Percentiles rank a stretch among this genome's conserved stretches.
phyloP scores from a whole-genome alignment of 1,140 invertebrate species.

The Adoxophyes honmai region DNA sequence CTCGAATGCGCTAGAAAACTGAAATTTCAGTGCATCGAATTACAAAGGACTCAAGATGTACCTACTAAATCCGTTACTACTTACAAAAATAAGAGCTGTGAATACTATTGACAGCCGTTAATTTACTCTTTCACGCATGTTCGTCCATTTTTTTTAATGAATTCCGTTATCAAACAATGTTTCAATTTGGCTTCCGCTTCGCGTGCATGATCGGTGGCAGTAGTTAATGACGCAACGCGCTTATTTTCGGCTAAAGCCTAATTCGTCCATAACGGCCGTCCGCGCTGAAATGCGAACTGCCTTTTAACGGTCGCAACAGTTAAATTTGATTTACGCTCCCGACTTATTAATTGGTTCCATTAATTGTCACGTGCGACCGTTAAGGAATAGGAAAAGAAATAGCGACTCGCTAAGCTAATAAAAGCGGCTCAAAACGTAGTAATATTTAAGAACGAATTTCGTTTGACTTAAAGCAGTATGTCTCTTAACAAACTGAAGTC shows the following conservation, averaged over 20 bases:
- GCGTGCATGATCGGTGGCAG: conserved; percentile 36
- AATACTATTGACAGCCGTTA: too few species aligned
- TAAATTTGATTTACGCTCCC: conserved; percentile 15
- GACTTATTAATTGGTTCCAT: conserved; percentile 12
- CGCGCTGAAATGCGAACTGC: conserved; percentile 22
- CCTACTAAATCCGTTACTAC: too few species aligned
- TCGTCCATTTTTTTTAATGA: too few species aligned
- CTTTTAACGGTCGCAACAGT: conserved; percentile 1
- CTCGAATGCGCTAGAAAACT: too few species aligned
- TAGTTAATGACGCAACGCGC: conserved; percentile 35
- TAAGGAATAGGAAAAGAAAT: conserved; percentile 1
- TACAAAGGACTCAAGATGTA: too few species aligned
- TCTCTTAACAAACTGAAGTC: too few species aligned
- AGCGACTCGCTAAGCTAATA: background rate
- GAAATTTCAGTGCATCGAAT: too few species aligned
- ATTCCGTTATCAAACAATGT: background rate
- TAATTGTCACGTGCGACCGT: conserved; percentile 18
- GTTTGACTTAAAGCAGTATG: too few species aligned
- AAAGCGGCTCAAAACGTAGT: too few species aligned
- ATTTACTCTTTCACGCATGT: too few species aligned
- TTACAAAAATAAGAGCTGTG: too few species aligned
- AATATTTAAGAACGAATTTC: too few species aligned
- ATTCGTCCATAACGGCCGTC: conserved; percentile 23
- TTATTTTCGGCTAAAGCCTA: conserved; percentile 32
- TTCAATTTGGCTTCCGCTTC: conserved; percentile 29